Percentiles rank a stretch among this genome's conserved stretches.
Conservation (phyloP, 2,888 invertebrate species). For the Maniola hyperantus region DNA sequence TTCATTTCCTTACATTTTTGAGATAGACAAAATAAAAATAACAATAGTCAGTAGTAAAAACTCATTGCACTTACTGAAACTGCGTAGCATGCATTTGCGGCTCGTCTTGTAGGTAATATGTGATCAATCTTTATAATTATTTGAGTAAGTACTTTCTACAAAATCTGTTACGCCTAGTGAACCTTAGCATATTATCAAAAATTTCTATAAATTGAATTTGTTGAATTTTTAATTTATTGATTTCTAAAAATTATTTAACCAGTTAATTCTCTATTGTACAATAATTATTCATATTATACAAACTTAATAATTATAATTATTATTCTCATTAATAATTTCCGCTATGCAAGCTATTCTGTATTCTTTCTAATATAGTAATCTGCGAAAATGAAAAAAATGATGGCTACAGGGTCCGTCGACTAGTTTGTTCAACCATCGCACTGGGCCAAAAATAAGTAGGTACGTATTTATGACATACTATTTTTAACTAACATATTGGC, state of each 20-base stretch:
- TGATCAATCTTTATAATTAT: neutral
- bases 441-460: too few relatives aligned
- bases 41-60: neutral
- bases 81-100: neutral
- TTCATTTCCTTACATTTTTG: neutral
- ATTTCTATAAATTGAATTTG: neutral
- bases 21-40: neutral
- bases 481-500: too few relatives aligned
- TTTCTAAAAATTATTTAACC: neutral
- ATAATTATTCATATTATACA: neutral
- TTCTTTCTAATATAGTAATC: too few relatives aligned
- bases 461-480: too few relatives aligned
- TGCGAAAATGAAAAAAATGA: too few relatives aligned
- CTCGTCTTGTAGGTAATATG: neutral
- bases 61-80: too few relatives aligned
- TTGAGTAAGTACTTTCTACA: neutral
- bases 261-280: slow-evolving; percentile 1
- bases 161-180: neutral
- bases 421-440: too few relatives aligned
- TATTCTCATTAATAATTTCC: neutral
- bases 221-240: too few relatives aligned
- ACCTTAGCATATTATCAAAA: slow-evolving; percentile 1
- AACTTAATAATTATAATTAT: neutral
- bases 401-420: too few relatives aligned
- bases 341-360: neutral